Evolutionary conservation across 2,888 invertebrate species (phyloP).

Genomic region (Caenorhabditis angaria): DNA sequence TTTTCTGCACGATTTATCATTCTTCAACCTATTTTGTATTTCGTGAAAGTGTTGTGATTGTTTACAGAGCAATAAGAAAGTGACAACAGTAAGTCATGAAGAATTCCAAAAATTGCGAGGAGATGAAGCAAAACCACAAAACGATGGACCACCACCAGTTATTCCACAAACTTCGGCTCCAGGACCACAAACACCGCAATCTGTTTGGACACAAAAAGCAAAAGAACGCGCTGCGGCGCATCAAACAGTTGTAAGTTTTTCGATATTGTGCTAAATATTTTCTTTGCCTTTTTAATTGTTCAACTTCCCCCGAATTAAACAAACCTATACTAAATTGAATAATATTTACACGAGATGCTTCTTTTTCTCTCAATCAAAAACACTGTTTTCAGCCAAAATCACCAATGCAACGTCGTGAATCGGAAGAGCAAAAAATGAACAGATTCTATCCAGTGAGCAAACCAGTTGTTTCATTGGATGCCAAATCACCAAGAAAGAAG

Average conservation of each 20-base stretch:
- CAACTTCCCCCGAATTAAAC: not conserved
- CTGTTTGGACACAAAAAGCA: slow-evolving; percentile 71
- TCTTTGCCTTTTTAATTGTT: not conserved
- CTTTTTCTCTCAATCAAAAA: no score
- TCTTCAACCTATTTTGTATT: slow-evolving; percentile 4
- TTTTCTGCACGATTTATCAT: slow-evolving; percentile 11
- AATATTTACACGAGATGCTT: no score
- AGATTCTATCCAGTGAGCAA: slow-evolving; percentile 95
- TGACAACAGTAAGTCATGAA: slow-evolving; percentile 59
- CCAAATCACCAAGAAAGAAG: slow-evolving; percentile 79
- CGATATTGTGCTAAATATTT: slow-evolving; percentile 8
- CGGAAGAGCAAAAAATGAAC: slow-evolving; percentile 74
- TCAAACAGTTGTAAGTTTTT: slow-evolving; percentile 43
- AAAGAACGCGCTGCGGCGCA: slow-evolving; percentile 67
- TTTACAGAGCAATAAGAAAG: slow-evolving; percentile 47
- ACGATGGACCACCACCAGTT: slow-evolving; percentile 44
- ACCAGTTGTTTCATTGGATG: slow-evolving; percentile 75
- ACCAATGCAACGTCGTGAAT: slow-evolving; percentile 70
- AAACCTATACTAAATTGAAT: no score
- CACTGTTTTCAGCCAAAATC: slow-evolving; percentile 65
- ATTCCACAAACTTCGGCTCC: slow-evolving; percentile 45
- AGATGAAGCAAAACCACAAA: slow-evolving; percentile 19
- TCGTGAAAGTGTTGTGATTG: slow-evolving; percentile 35
- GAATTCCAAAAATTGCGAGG: slow-evolving; percentile 57
- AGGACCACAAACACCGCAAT: slow-evolving; percentile 41